A percentile compares a stretch with the other conserved stretches of the same genome.
These are phyloP conservation scores for Mormyrus proboscirostris DNA, from an alignment of 2,797 vertebrate species.

Conservation along the genomic window DNA sequence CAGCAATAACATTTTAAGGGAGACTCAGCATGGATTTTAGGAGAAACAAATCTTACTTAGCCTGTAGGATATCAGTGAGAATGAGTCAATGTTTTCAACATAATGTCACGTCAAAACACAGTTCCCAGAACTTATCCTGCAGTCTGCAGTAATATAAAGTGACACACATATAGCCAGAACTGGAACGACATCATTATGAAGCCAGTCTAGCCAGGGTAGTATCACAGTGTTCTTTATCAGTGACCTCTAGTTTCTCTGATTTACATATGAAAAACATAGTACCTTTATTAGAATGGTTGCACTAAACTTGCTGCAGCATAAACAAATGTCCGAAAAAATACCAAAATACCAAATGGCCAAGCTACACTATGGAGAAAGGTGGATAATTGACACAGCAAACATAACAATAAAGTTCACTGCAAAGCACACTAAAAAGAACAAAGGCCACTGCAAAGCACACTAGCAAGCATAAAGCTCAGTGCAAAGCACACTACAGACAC, in stretches of 20 bases:
- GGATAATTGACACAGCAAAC: not conserved
- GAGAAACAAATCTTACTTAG: slow-evolving; percentile 3
- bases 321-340: not conserved
- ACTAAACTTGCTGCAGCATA: not conserved
- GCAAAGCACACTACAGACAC: not conserved
- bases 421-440: not conserved
- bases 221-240: not conserved
- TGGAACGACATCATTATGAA: not conserved
- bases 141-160: not conserved
- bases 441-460: not conserved
- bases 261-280: not conserved
- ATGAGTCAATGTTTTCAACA: not conserved
- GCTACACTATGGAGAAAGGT: not conserved
- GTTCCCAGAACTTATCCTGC: not conserved
- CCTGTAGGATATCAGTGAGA: not conserved
- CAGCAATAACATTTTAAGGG: not conserved
- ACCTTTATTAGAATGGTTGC: not conserved
- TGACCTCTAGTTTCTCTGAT: not conserved
- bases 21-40: not conserved
- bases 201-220: not conserved
- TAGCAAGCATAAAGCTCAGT: not conserved
- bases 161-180: not conserved
- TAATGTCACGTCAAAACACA: not conserved
- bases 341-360: not conserved
- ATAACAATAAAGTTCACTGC: not conserved